phyloP scores from a whole-genome alignment of 92 coral and sea anemone genomes.

The Parazoanthus darwini region DNA sequence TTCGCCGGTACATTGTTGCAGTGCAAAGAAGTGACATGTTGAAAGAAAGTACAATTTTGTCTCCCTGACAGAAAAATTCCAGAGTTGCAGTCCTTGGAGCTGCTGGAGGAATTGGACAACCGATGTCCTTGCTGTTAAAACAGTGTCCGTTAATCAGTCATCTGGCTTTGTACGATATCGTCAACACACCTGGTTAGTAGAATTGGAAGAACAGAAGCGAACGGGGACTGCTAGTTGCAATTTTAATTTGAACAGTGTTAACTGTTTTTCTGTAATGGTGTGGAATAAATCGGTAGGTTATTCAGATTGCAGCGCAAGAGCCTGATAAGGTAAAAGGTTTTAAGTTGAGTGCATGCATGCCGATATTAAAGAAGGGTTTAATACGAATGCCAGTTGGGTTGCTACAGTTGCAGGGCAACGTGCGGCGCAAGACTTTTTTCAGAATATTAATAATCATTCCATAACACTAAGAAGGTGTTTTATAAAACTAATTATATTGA shows the following conservation, averaged over 20 bases:
- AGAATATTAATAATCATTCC: neutral
- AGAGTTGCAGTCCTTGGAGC: slow-evolving; percentile 99
- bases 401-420: too few relatives aligned
- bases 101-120: slow-evolving; percentile 99
- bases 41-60: neutral
- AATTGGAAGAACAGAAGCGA: neutral
- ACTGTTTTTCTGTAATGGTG: neutral
- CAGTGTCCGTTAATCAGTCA: slow-evolving; percentile 90
- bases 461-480: too few relatives aligned
- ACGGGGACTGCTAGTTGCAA: too few relatives aligned
- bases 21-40: neutral
- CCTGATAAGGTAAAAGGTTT: neutral
- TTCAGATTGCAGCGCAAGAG: neutral
- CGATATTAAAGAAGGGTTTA: too few relatives aligned
- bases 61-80: slow-evolving; percentile 68
- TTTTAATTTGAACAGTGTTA: neutral
- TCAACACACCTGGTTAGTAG: slow-evolving; percentile 92
- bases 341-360: neutral
- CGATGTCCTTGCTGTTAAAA: slow-evolving; percentile 91
- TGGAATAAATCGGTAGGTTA: neutral
- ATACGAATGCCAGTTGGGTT: too few relatives aligned
- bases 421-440: too few relatives aligned
- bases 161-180: slow-evolving; percentile 96
- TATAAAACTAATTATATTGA: too few relatives aligned
- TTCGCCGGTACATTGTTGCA: slow-evolving; percentile 29